phyloP scores from a whole-genome alignment of 2,888 invertebrate species.

The Harpalus rubripes region DNA sequence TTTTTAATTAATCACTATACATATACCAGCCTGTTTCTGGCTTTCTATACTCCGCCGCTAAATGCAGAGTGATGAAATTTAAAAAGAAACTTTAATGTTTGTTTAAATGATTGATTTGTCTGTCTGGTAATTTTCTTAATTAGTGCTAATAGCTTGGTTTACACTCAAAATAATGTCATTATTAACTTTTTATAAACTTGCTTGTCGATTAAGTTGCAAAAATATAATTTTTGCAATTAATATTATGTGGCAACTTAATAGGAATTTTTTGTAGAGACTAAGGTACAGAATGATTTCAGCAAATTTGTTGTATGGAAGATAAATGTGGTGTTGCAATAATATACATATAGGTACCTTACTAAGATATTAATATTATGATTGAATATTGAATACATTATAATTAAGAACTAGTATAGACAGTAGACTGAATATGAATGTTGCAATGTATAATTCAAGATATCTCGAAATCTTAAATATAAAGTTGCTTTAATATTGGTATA shows the following conservation, averaged over 20 bases:
- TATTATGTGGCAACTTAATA: slow-evolving; percentile 7
- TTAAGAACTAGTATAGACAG: too few species aligned
- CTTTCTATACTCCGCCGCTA: slow-evolving; percentile 4
- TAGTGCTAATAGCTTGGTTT: slow-evolving; percentile 24
- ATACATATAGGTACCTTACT: too few species aligned
- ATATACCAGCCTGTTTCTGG: background rate
- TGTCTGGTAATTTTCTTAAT: slow-evolving; percentile 35
- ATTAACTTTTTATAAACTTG: slow-evolving; percentile 3
- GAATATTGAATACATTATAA: too few species aligned
- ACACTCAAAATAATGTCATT: background rate
- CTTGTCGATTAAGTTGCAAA: slow-evolving; percentile 3
- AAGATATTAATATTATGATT: too few species aligned
- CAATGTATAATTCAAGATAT: too few species aligned
- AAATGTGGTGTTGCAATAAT: too few species aligned
- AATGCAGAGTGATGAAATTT: slow-evolving; percentile 29
- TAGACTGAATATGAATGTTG: too few species aligned
- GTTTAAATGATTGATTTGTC: slow-evolving; percentile 51
- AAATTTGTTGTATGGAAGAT: background rate
- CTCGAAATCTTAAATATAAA: too few species aligned
- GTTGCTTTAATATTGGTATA: too few species aligned
- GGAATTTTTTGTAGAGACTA: background rate
- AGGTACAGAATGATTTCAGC: background rate
- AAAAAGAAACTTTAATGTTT: slow-evolving; percentile 23
- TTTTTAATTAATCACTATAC: slow-evolving; percentile 40
- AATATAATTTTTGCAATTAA: slow-evolving; percentile 20